Evolutionary conservation across 2,888 invertebrate genomes (phyloP).

Genomic region (Caenorhabditis sp.): DNA sequence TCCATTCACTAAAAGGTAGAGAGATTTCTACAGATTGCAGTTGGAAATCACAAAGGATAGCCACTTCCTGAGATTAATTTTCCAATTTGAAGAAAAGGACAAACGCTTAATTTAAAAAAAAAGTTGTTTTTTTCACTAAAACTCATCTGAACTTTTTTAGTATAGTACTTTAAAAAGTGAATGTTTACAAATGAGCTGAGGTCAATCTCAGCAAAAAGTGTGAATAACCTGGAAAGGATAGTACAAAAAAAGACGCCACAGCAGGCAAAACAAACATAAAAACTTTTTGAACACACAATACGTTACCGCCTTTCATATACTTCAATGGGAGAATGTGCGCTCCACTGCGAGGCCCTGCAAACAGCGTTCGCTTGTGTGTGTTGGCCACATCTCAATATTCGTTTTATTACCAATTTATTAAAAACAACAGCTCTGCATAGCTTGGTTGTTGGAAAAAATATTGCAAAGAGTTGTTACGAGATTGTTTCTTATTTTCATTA

Average conservation of each 20-base stretch:
- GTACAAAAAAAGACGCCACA: background rate
- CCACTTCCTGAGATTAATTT: no score
- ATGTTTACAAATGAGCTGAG: no score
- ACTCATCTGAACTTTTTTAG: no score
- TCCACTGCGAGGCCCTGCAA: conserved; percentile 7
- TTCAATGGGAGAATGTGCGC: conserved; percentile 16
- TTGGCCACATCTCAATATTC: conserved; percentile 19
- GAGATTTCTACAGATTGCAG: no score
- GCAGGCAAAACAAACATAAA: background rate
- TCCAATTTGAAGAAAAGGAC: no score
- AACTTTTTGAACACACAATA: background rate
- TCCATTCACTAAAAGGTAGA: no score
- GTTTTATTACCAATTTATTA: background rate
- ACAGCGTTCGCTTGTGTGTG: conserved; percentile 8
- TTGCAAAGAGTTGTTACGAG: background rate
- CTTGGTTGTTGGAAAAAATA: background rate
- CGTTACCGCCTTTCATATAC: background rate
- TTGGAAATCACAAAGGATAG: no score
- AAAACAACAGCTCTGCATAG: no score
- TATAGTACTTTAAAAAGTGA: no score
- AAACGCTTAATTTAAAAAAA: no score
- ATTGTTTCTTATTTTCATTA: background rate
- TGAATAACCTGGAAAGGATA: background rate
- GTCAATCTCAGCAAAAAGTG: no score
- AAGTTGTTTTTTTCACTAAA: no score